Conservation (phyloP, 37 sponge, comb jelly and placozoan genomes). For the Aplysina aerophoba region DNA sequence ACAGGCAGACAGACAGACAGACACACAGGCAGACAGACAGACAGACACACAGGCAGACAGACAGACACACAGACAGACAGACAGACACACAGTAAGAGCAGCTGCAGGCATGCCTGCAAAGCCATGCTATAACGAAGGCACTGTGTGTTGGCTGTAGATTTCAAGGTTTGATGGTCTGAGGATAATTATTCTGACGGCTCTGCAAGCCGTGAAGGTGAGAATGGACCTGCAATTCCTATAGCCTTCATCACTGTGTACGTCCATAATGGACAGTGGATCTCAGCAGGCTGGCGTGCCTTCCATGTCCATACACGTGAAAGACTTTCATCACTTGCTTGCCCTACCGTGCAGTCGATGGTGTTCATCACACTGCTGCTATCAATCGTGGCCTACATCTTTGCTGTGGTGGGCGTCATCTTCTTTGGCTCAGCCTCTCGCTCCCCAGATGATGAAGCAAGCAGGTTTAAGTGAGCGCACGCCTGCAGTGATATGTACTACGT, state of each 20-base stretch:
- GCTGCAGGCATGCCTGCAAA: not conserved
- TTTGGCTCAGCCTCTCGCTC: slow-evolving; percentile 58
- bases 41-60: slow-evolving; percentile 16
- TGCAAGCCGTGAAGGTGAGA: slow-evolving; percentile 81
- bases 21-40: no score
- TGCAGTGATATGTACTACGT: no score
- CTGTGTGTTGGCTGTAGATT: not conserved
- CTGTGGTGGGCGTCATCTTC: slow-evolving; percentile 83
- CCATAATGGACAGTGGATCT: no score
- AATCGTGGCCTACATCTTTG: slow-evolving; percentile 92
- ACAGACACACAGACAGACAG: not conserved
- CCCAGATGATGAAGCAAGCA: not conserved
- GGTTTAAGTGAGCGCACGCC: not conserved
- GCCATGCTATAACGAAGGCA: not conserved
- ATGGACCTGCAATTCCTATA: no score
- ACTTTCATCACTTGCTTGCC: not conserved
- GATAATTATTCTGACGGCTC: slow-evolving; percentile 86
- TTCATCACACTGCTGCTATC: slow-evolving; percentile 86
- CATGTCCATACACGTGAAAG: not conserved
- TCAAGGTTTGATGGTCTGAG: slow-evolving; percentile 73
- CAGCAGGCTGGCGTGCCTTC: no score
- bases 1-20: slow-evolving; percentile 33
- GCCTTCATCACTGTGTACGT: no score
- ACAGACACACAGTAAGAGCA: not conserved
- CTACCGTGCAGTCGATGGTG: slow-evolving; percentile 74